Evolutionary conservation across 2,113 vertebrate species (phyloP), one percentile per base, ranked within the genome.

Genomic region (Lontra canadensis): DNA sequence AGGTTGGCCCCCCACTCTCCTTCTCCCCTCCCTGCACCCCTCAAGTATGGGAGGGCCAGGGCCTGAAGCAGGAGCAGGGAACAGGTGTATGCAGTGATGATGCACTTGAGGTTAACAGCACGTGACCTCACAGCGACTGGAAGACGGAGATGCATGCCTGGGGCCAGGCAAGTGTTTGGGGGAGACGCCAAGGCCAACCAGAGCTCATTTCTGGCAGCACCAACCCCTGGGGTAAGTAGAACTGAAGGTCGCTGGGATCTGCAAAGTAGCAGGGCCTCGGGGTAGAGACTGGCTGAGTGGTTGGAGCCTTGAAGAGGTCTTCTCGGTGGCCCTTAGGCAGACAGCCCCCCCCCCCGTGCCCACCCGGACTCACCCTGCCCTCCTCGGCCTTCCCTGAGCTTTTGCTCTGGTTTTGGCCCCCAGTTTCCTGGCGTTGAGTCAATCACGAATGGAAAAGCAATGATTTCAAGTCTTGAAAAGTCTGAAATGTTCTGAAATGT

Each of bases 261-360:
- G 42, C 17, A 49, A 15, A 26, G 42, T 11, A 42, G 52, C 3
- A 74, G 44, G 55, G 31, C 49, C 23, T 42, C 10, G 4, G 0
- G 26, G 78, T 31, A 18, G 42, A 63, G 44, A 49, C 26, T 0
- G 6, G 44, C 2, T 3, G 7, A 36, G 8, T 1, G 23, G 21
- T 31, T 8, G 14, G 47, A 31, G 34, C 5, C 1, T 15, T 13
- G 7, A 21, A 36, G 59, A 31, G 47, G 76, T 10, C 7, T 2
- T 6, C 25, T 73, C n/a, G 11, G 63, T 7, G 15, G 17, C 69
- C 31, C 52, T 42, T 52, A 0, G 36, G 36, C 47, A 47, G 47
- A 44, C 47, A 47, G n/a, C n/a, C n/a, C 44, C 59, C 65, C 8
- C 6, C 21, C 17, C 18, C 6, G 0, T 1, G 1, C n/a, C 1